phyloP scores from a whole-genome alignment of 1,140 invertebrate genomes.

The Sycophaga agraensis region DNA sequence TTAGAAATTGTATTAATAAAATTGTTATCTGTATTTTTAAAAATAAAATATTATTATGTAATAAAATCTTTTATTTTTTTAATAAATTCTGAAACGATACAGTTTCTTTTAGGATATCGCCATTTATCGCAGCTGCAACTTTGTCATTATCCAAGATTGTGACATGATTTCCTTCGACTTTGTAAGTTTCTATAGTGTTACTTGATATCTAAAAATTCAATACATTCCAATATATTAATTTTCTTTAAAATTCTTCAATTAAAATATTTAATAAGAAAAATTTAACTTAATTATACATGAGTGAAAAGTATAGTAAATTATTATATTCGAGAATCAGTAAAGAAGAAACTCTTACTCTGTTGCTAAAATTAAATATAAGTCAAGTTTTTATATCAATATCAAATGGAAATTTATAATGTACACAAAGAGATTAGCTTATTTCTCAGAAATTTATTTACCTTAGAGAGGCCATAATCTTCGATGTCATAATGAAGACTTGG shows the following conservation, averaged over 20 bases:
- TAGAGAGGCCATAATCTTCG: slow-evolving; percentile 66
- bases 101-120: slow-evolving; percentile 41
- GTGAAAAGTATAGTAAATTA: not conserved
- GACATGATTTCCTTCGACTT: slow-evolving; percentile 66
- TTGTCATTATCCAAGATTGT: slow-evolving; percentile 69
- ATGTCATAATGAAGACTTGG: slow-evolving; percentile 54
- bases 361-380: no score
- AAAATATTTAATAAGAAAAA: no score
- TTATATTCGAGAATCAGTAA: not conserved
- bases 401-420: no score
- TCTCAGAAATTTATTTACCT: no score
- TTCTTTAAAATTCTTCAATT: not conserved
- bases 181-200: slow-evolving; percentile 40
- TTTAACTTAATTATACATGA: not conserved
- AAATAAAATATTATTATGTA: no score
- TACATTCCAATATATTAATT: not conserved
- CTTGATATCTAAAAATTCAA: slow-evolving; percentile 41
- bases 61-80: slow-evolving; percentile 22
- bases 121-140: slow-evolving; percentile 65
- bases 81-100: slow-evolving; percentile 38
- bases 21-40: no score
- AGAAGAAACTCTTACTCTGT: no score
- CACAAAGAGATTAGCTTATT: no score
- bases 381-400: no score
- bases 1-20: no score